A percentile compares a stretch with the other conserved stretches of the same genome.
phyloP scores from a whole-genome alignment of 2,888 invertebrate genomes.

The Mechanitis mazaeus region DNA sequence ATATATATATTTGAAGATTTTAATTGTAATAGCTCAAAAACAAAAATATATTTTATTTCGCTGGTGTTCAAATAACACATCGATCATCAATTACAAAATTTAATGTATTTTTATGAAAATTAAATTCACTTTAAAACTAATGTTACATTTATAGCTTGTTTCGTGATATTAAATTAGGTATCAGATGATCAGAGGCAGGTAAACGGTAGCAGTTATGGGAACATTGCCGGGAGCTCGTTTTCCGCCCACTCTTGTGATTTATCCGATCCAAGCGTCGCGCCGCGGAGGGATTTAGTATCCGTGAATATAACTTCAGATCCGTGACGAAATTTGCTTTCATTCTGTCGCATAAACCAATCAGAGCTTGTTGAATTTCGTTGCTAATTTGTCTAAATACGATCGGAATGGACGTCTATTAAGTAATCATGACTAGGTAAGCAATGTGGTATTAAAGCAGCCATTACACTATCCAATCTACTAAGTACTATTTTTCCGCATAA shows the following conservation, averaged over 20 bases:
- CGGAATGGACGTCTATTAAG: constrained; percentile 13
- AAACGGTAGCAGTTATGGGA: constrained; percentile 72
- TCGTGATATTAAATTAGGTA: constrained; percentile 68
- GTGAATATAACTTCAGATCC: constrained; percentile 64
- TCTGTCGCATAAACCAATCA: constrained; percentile 35
- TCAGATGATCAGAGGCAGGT: constrained; percentile 71
- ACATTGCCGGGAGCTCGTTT: constrained; percentile 47
- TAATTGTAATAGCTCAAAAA: constrained; percentile 15
- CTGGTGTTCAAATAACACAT: constrained; percentile 14
- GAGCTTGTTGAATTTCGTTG: constrained; percentile 44
- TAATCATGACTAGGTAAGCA: constrained; percentile 9
- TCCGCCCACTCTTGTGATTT: constrained; percentile 69
- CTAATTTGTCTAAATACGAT: constrained; percentile 37
- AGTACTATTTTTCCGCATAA: no score
- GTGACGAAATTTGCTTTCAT: constrained; percentile 47
- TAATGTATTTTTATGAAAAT: constrained; percentile 20
- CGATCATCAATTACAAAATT: constrained; percentile 10
- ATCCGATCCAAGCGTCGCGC: constrained; percentile 47
- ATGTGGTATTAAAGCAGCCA: neutral
- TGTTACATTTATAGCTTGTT: constrained; percentile 27
- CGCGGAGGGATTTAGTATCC: constrained; percentile 54
- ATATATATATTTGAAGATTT: constrained; percentile 10
- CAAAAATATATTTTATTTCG: constrained; percentile 4
- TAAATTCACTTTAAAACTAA: constrained; percentile 30
- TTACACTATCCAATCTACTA: no score